A percentile compares a stretch with the other conserved stretches of the same genome.
Conservation (phyloP, 2,797 vertebrate genomes). For the Trachurus trachurus region DNA sequence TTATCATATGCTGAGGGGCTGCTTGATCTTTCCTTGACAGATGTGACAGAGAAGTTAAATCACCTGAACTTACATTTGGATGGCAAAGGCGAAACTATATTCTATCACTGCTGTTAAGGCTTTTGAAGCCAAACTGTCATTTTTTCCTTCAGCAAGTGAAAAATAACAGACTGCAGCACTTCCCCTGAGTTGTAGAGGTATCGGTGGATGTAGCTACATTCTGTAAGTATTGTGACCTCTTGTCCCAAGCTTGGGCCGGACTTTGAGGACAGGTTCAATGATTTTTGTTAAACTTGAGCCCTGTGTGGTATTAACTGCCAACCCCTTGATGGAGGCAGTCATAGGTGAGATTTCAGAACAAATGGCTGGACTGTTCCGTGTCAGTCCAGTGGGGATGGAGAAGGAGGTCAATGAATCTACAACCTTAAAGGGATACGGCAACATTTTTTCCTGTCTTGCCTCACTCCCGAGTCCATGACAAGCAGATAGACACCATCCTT, state of each 20-base stretch:
- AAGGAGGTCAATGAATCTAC: background rate
- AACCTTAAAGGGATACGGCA: too few species aligned
- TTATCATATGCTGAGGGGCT: too few species aligned
- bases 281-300: background rate
- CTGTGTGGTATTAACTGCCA: background rate
- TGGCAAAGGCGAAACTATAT: too few species aligned
- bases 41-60: background rate
- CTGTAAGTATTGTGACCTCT: background rate
- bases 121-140: too few species aligned
- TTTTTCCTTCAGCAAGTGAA: background rate
- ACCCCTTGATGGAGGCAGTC: background rate
- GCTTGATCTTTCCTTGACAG: conserved; percentile 49
- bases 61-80: background rate
- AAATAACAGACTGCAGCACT: background rate
- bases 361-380: conserved; percentile 6
- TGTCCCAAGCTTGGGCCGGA: background rate
- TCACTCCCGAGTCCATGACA: too few species aligned
- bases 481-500: too few species aligned
- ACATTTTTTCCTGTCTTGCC: too few species aligned
- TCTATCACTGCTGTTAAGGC: too few species aligned
- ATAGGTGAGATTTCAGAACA: background rate
- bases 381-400: background rate
- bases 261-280: background rate
- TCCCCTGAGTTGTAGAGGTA: background rate
- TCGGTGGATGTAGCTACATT: too few species aligned